phyloP scores from a whole-genome alignment of 2,888 invertebrate species.

The Volucella inanis region DNA sequence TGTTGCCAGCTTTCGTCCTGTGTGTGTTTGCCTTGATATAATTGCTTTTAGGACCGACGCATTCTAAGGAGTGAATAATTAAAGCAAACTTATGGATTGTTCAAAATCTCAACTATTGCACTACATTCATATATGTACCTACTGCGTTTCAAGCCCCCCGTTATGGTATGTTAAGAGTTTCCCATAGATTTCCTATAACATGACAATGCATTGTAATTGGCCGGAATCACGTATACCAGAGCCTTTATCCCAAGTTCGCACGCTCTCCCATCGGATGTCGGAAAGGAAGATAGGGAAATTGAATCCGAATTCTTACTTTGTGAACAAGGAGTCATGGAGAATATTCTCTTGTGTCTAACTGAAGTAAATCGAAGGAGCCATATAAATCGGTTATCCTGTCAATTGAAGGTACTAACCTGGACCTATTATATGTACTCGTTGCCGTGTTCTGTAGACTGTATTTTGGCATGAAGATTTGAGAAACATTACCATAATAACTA shows the following conservation, averaged over 20 bases:
- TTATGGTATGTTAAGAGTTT: conserved; percentile 38
- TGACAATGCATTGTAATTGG: conserved; percentile 55
- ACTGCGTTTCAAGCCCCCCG: conserved; percentile 6
- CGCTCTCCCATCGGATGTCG: conserved; percentile 41
- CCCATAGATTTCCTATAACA: conserved; percentile 37
- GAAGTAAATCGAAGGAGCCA: conserved; percentile 26
- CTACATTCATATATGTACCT: not conserved
- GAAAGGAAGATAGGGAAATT: conserved; percentile 62
- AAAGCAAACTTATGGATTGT: conserved; percentile 50
- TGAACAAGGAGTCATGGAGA: not conserved
- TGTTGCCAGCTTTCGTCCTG: conserved; percentile 7
- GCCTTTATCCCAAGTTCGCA: conserved; percentile 22
- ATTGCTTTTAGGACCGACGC: conserved; percentile 56
- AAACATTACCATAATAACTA: conserved; percentile 54
- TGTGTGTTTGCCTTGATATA: conserved; percentile 50
- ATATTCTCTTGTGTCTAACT: not conserved
- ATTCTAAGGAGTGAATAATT: conserved; percentile 47
- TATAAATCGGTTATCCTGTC: conserved; percentile 36
- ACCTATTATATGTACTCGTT: not conserved
- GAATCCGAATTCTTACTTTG: conserved; percentile 57
- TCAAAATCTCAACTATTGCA: conserved; percentile 16
- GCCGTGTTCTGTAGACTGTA: not conserved
- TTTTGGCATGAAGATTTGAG: conserved; percentile 29
- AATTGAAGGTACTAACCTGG: conserved; percentile 13
- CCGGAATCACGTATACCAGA: conserved; percentile 18